Evolutionary conservation across 2,113 vertebrate species (phyloP).

Genomic region (Leptobrachium ailaonicum): DNA sequence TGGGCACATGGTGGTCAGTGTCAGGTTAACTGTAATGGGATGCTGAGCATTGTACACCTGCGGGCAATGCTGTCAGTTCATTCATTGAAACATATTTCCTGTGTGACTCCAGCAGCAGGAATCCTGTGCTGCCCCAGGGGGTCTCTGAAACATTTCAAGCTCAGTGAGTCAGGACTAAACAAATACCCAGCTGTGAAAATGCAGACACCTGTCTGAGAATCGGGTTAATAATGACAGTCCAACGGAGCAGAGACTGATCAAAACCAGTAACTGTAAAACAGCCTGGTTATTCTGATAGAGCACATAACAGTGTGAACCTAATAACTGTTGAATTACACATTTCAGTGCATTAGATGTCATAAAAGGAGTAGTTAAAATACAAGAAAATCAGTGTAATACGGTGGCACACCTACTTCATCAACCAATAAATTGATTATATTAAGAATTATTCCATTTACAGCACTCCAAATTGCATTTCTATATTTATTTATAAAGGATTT

Average conservation of each 20-base stretch:
- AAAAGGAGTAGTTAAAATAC: too few relatives aligned
- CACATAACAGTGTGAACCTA: too few relatives aligned
- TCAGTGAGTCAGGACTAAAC: conserved; percentile 42
- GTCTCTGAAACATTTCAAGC: conserved; percentile 40
- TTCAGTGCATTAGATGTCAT: too few relatives aligned
- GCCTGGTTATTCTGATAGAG: neutral
- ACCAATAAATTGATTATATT: too few relatives aligned
- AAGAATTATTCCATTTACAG: too few relatives aligned
- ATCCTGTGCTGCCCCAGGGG: conserved; percentile 28
- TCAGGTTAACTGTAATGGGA: conserved; percentile 28
- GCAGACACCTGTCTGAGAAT: conserved; percentile 34
- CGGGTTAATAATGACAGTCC: conserved; percentile 16
- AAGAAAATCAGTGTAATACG: too few relatives aligned
- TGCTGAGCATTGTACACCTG: conserved; percentile 8
- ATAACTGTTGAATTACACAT: too few relatives aligned
- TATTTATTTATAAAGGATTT: too few relatives aligned
- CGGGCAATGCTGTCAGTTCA: conserved; percentile 20
- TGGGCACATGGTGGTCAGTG: neutral
- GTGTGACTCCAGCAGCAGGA: conserved; percentile 17
- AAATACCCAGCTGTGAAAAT: conserved; percentile 45
- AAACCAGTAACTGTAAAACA: conserved; percentile 1
- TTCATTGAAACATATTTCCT: conserved; percentile 21
- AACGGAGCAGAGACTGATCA: conserved; percentile 17
- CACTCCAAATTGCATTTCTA: too few relatives aligned
- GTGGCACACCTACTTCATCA: too few relatives aligned